Conservation (phyloP, 2,113 vertebrate species). For the Caranx melampygus region DNA sequence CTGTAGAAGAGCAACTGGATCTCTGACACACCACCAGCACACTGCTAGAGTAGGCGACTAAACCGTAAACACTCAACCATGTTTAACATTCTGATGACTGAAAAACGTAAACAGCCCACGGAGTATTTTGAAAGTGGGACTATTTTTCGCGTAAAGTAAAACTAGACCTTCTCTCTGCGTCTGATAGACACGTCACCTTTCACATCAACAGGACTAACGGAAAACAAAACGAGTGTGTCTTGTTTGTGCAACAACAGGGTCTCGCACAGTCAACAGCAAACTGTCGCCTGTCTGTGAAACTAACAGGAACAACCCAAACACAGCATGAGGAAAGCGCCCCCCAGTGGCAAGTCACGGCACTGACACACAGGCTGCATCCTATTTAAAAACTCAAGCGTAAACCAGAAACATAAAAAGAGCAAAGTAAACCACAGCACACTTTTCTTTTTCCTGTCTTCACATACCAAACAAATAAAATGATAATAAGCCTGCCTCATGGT, state of each 20-base stretch:
- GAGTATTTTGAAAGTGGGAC: too few relatives aligned
- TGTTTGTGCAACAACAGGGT: background rate
- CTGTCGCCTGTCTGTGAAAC: background rate
- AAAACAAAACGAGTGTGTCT: background rate
- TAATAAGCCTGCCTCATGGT: too few relatives aligned
- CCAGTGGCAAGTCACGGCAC: slow-evolving; percentile 29
- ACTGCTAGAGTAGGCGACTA: background rate
- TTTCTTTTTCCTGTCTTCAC: too few relatives aligned
- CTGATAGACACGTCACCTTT: background rate
- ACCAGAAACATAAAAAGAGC: too few relatives aligned
- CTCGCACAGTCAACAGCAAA: background rate
- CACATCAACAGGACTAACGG: background rate
- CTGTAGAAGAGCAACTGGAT: slow-evolving; percentile 13
- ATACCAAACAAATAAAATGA: too few relatives aligned
- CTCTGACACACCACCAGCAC: background rate
- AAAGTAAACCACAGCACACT: too few relatives aligned
- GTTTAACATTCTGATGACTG: background rate
- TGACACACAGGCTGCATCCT: background rate
- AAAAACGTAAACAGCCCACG: background rate
- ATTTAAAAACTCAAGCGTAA: too few relatives aligned
- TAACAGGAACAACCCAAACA: background rate
- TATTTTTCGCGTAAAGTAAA: background rate
- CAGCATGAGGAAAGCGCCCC: slow-evolving; percentile 51
- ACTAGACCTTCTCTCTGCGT: background rate
- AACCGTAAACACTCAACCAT: background rate